These are phyloP conservation scores for Festucalex cinctus DNA, from an alignment of 2,113 vertebrate genomes.

Conservation along the genomic window DNA sequence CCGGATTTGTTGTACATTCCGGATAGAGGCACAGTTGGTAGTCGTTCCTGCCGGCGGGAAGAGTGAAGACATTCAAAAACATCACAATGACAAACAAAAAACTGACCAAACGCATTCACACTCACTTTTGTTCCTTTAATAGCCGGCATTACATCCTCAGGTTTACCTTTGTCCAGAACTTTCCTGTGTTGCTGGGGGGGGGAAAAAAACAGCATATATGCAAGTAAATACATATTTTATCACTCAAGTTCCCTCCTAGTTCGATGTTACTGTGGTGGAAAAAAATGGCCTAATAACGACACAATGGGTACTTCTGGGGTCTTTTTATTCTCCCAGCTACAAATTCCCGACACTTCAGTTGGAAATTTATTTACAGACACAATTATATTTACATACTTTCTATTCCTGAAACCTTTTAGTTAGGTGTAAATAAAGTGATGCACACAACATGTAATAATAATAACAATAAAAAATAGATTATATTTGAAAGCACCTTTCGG, in stretches of 20 bases:
- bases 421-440: too few species aligned
- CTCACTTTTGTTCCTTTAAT: slow-evolving; percentile 93
- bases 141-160: slow-evolving; percentile 92
- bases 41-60: slow-evolving; percentile 79
- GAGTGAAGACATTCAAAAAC: slow-evolving; percentile 7
- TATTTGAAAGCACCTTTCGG: background rate
- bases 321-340: background rate
- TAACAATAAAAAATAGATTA: too few species aligned
- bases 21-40: slow-evolving; percentile 93
- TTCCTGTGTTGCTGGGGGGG: slow-evolving; percentile 99
- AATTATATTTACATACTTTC: too few species aligned
- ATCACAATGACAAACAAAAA: background rate
- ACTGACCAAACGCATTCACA: slow-evolving; percentile 57
- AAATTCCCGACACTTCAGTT: too few species aligned
- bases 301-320: too few species aligned
- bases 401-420: too few species aligned
- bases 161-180: slow-evolving; percentile 98
- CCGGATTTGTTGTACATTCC: slow-evolving; percentile 99
- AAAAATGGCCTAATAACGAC: too few species aligned
- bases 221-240: background rate
- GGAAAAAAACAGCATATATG: slow-evolving; percentile 36
- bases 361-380: too few species aligned
- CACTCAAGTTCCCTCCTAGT: background rate
- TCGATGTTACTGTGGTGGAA: too few species aligned
- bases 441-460: too few species aligned